phyloP scores from a whole-genome alignment of 2,113 vertebrate genomes.

The Melozone crissalis region DNA sequence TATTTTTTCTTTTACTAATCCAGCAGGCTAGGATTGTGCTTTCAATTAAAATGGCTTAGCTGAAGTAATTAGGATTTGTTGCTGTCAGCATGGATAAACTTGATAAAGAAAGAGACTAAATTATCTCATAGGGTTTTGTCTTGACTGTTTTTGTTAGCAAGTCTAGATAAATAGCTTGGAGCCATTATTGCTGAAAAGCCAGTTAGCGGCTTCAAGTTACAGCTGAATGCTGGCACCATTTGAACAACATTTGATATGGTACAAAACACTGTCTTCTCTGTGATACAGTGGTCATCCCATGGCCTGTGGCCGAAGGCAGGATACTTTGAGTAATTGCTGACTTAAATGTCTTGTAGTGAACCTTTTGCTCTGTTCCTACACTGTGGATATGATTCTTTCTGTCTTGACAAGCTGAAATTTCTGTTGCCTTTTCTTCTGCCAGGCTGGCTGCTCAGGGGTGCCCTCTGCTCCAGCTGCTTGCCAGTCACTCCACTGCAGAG shows the following conservation, averaged over 20 bases:
- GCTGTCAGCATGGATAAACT: conserved; percentile 14
- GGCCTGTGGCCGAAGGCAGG: background rate
- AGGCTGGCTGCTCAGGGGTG: background rate
- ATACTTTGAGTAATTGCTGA: background rate
- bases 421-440: background rate
- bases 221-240: background rate
- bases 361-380: background rate
- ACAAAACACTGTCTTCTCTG: background rate
- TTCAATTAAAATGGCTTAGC: conserved; percentile 31
- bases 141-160: background rate
- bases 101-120: background rate
- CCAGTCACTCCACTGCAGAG: background rate
- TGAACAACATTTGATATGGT: background rate
- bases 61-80: conserved; percentile 35
- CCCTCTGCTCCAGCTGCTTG: background rate
- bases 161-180: background rate
- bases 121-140: background rate
- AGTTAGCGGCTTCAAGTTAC: background rate
- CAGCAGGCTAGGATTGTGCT: background rate
- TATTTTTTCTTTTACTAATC: background rate
- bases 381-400: background rate
- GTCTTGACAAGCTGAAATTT: background rate
- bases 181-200: background rate
- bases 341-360: background rate
- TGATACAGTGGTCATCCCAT: background rate